Evolutionary conservation across 2,113 vertebrate genomes (phyloP).

Genomic region (Syrmaticus mikado): DNA sequence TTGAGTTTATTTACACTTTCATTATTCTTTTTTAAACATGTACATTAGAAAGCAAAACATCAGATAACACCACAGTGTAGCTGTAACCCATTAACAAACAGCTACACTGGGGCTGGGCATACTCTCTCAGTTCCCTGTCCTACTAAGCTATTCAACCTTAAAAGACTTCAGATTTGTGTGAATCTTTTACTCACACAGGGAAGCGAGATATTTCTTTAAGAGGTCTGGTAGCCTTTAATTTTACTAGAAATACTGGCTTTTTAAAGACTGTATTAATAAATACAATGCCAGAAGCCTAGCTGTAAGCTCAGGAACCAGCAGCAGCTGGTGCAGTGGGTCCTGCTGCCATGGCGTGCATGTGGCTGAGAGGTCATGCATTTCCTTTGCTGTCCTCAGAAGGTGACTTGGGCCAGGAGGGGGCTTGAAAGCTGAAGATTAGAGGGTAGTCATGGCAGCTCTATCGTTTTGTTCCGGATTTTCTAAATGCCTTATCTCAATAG

Average conservation of each 20-base stretch:
- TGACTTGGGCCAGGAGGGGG: neutral
- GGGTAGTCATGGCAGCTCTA: neutral
- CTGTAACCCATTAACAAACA: neutral
- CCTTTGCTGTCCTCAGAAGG: neutral
- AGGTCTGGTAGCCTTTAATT: neutral
- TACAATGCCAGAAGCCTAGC: neutral
- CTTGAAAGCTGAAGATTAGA: neutral
- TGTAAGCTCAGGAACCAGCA: neutral
- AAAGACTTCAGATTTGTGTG: neutral
- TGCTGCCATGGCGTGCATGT: neutral
- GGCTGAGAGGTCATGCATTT: neutral
- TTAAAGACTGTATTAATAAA: neutral
- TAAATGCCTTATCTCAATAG: neutral
- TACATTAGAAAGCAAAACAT: neutral
- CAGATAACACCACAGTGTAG: neutral
- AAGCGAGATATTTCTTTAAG: neutral
- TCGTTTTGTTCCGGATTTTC: neutral
- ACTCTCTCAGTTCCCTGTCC: neutral
- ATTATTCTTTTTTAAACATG: neutral
- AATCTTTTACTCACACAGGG: neutral
- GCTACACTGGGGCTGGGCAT: fast-evolving
- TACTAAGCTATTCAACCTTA: neutral
- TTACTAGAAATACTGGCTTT: neutral
- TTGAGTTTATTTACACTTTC: neutral
- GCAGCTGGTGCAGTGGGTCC: fast-evolving